These are phyloP conservation scores for Subacronicta megacephala DNA, from an alignment of 2,888 invertebrate genomes.

Conservation along the genomic window DNA sequence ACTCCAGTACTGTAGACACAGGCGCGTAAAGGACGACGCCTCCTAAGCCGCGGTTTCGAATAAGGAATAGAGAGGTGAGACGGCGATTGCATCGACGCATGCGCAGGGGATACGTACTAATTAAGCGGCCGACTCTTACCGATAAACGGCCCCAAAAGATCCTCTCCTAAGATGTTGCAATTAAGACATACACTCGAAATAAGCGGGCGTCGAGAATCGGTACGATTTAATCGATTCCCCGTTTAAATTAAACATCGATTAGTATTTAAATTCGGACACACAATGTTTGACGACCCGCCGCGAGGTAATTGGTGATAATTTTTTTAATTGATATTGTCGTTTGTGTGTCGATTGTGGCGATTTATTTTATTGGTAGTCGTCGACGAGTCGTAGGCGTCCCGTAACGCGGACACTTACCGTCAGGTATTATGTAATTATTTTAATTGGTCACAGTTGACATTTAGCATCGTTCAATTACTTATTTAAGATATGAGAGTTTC, in stretches of 20 bases:
- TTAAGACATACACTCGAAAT: slow-evolving; percentile 78
- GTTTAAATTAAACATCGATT: slow-evolving; percentile 73
- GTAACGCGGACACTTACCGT: slow-evolving; percentile 42
- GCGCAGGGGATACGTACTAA: slow-evolving; percentile 83
- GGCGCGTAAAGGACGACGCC: slow-evolving; percentile 62
- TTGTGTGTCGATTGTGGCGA: slow-evolving; percentile 57
- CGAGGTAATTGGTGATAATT: slow-evolving; percentile 80
- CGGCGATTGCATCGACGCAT: slow-evolving; percentile 79
- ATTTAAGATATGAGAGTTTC: slow-evolving; percentile 61
- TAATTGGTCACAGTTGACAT: slow-evolving; percentile 69
- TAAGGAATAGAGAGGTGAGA: slow-evolving; percentile 82
- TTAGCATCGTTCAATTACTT: slow-evolving; percentile 65
- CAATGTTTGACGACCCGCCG: slow-evolving; percentile 77
- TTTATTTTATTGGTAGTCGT: slow-evolving; percentile 63
- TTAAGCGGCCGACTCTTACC: slow-evolving; percentile 74
- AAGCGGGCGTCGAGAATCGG: slow-evolving; percentile 70
- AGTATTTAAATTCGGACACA: slow-evolving; percentile 79
- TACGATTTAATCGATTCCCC: slow-evolving; percentile 76
- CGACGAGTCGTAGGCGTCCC: slow-evolving; percentile 43
- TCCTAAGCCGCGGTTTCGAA: slow-evolving; percentile 58
- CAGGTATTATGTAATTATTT: slow-evolving; percentile 56
- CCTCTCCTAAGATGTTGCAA: slow-evolving; percentile 68
- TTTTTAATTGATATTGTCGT: slow-evolving; percentile 77
- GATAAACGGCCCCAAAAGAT: slow-evolving; percentile 63
- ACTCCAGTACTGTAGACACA: slow-evolving; percentile 28